Percentiles rank a stretch among this genome's conserved stretches.
Evolutionary conservation across 2,113 vertebrate species (phyloP).

Genomic region (Nematolebias whitei): DNA sequence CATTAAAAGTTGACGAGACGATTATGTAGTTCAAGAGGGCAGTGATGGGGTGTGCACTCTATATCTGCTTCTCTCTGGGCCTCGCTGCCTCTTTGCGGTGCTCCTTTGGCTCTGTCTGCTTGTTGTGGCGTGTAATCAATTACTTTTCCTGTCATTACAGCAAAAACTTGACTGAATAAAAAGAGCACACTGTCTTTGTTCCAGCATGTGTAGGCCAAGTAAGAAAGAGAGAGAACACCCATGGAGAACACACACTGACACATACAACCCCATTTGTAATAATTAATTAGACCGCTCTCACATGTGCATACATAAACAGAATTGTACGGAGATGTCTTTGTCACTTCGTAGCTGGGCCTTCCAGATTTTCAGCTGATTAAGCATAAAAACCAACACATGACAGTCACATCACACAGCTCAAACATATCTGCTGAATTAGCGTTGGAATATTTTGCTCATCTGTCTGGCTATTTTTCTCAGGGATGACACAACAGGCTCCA

Average conservation of each 20-base stretch:
- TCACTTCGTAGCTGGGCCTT: neutral
- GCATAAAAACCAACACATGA: neutral
- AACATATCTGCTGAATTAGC: conserved; percentile 5
- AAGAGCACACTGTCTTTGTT: conserved; percentile 58
- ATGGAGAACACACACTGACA: conserved; percentile 30
- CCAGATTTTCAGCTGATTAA: conserved; percentile 12
- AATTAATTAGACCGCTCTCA: conserved; percentile 11
- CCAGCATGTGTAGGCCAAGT: conserved; percentile 48
- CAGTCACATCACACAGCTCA: neutral
- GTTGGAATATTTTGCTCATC: conserved; percentile 8
- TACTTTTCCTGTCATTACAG: conserved; percentile 68
- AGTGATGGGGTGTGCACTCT: conserved; percentile 30
- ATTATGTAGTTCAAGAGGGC: conserved; percentile 23
- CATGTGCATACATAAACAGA: conserved; percentile 3
- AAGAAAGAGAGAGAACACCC: conserved; percentile 44
- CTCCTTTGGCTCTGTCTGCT: conserved; percentile 58
- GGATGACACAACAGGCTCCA: conserved; percentile 42
- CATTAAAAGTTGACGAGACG: conserved; percentile 50
- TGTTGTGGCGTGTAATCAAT: conserved; percentile 74
- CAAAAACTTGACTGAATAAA: conserved; percentile 38
- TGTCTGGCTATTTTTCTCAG: conserved; percentile 1
- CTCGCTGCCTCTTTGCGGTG: conserved; percentile 27
- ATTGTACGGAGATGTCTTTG: conserved; percentile 7
- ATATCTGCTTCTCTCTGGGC: conserved; percentile 47
- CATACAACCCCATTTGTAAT: conserved; percentile 9